Conservation (phyloP, 2,888 invertebrate species). For the Sinotaia quadrata region DNA sequence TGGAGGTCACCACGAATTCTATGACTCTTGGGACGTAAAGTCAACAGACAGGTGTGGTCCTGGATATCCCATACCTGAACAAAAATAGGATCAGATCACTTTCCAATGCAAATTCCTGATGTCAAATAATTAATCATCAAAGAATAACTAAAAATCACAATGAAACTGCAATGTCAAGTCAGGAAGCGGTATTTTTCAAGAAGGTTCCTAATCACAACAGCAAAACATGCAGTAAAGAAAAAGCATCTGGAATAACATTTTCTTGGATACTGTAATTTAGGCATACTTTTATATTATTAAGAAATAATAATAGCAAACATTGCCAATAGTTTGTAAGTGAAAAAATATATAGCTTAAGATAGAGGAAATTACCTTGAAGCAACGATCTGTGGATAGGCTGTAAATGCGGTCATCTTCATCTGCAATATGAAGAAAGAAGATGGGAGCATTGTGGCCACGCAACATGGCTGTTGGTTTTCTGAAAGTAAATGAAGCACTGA, state of each 20-base stretch:
- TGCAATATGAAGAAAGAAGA: constrained; percentile 70
- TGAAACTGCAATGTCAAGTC: neutral
- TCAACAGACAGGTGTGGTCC: constrained; percentile 71
- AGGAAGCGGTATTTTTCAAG: neutral
- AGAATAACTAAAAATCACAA: neutral
- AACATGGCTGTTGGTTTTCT: constrained; percentile 72
- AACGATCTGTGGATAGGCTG: constrained; percentile 72
- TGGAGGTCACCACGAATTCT: constrained; percentile 72
- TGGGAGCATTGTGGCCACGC: constrained; percentile 71
- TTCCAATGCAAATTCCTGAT: neutral
- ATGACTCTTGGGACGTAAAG: constrained; percentile 71
- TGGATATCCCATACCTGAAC: constrained; percentile 71
- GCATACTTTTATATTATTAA: too few relatives aligned
- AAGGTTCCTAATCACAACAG: neutral
- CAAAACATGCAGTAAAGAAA: neutral
- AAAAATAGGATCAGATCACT: neutral
- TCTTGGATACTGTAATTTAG: neutral
- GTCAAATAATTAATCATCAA: neutral
- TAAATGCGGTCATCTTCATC: constrained; percentile 72
- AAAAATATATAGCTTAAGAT: neutral
- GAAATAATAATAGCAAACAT: too few relatives aligned
- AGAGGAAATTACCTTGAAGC: constrained; percentile 63
- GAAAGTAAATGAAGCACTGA: constrained; percentile 15
- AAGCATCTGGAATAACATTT: neutral
- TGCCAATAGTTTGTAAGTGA: neutral